A percentile compares a stretch with the other conserved stretches of the same genome.
These are phyloP conservation scores for Nyctalus aviator DNA, from an alignment of 2,797 vertebrate species.

Conservation along the genomic window DNA sequence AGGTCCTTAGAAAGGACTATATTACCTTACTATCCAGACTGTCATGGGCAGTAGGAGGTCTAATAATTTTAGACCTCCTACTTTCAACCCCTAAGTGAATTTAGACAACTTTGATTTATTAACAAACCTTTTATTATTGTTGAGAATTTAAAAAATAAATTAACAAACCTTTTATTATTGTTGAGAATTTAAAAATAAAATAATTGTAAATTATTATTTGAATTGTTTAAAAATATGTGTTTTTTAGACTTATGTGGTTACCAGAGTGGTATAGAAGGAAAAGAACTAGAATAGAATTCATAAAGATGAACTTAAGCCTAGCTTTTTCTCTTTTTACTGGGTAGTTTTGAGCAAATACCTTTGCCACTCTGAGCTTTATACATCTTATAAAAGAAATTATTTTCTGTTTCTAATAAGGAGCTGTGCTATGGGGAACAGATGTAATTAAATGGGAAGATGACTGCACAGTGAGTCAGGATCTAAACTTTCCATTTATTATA, in stretches of 20 bases:
- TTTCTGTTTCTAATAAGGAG: slow-evolving; percentile 21
- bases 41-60: background rate
- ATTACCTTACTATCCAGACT: background rate
- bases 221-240: background rate
- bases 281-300: background rate
- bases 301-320: background rate
- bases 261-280: background rate
- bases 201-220: background rate
- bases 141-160: slow-evolving; percentile 5
- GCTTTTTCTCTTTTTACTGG: background rate
- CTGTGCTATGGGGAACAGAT: background rate
- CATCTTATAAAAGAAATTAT: background rate
- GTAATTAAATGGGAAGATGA: background rate
- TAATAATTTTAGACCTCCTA: background rate
- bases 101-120: background rate
- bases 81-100: background rate
- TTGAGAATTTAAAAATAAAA: slow-evolving; percentile 1
- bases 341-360: slow-evolving; percentile 25
- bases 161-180: background rate
- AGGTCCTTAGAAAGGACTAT: background rate
- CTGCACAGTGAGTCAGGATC: background rate
- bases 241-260: background rate
- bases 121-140: background rate
- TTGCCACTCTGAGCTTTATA: background rate
- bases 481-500: background rate